Evolutionary conservation across 2,797 vertebrate genomes (phyloP).

Genomic region (Erethizon dorsatum): DNA sequence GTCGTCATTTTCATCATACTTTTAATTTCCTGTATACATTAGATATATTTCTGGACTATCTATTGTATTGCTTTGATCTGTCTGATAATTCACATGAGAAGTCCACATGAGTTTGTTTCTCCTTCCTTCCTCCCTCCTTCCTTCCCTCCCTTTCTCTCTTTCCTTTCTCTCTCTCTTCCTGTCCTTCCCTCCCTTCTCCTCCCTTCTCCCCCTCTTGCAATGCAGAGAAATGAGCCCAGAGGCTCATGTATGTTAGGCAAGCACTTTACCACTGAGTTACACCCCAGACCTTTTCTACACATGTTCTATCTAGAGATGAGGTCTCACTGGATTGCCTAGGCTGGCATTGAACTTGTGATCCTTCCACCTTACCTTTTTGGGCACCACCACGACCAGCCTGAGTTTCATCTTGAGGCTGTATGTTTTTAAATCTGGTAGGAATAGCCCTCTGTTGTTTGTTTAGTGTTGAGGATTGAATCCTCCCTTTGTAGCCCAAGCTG

Average conservation of each 20-base stretch:
- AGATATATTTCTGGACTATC: conserved; percentile 46
- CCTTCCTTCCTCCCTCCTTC: background rate
- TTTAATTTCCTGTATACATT: conserved; percentile 37
- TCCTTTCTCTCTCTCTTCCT: background rate
- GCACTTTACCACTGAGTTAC: background rate
- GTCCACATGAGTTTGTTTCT: background rate
- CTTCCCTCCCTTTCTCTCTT: background rate
- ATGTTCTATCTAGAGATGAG: background rate
- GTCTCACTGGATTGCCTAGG: background rate
- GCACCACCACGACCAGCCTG: background rate
- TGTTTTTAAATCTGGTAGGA: conserved; percentile 19
- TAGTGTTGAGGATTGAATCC: background rate
- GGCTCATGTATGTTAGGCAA: background rate
- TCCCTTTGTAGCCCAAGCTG: background rate
- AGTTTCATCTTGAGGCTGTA: conserved; percentile 10
- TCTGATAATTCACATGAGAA: conserved; percentile 39
- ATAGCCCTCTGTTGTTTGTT: background rate
- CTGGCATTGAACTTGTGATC: background rate
- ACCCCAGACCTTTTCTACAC: background rate
- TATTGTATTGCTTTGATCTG: background rate
- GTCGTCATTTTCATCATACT: background rate
- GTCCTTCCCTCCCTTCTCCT: background rate
- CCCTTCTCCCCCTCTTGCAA: background rate
- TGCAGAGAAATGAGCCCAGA: background rate
- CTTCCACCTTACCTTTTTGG: background rate